These are phyloP conservation scores for Leptodactylus fuscus DNA, from an alignment of 2,113 vertebrate genomes.

Conservation along the genomic window DNA sequence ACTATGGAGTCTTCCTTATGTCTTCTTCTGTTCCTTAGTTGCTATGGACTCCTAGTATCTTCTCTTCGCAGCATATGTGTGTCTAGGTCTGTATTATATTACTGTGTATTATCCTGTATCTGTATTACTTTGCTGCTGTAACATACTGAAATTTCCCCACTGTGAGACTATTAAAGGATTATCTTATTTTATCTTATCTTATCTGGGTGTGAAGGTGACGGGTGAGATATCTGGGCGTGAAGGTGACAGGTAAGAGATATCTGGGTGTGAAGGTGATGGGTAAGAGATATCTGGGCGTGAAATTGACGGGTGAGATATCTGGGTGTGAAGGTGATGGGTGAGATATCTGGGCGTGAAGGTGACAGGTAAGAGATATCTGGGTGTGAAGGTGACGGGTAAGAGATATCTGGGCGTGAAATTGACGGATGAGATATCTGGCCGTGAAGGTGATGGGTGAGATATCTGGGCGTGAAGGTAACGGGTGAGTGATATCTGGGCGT, in stretches of 20 bases:
- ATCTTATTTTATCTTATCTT: too few species aligned
- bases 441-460: background rate
- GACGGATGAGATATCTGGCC: background rate
- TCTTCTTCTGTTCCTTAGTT: too few species aligned
- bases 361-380: background rate
- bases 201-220: background rate
- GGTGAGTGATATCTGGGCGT: background rate
- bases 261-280: background rate
- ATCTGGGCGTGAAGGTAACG: background rate
- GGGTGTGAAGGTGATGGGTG: background rate
- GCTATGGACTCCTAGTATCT: too few species aligned
- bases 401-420: background rate
- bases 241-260: background rate
- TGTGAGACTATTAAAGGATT: too few species aligned
- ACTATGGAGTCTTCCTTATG: too few species aligned
- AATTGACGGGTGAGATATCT: too few species aligned
- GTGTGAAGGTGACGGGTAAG: background rate
- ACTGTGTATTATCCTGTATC: too few species aligned
- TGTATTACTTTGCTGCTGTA: too few species aligned
- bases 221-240: background rate
- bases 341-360: background rate
- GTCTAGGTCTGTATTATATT: too few species aligned
- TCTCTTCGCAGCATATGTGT: too few species aligned
- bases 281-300: too few species aligned
- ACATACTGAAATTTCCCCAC: too few species aligned